phyloP scores from a whole-genome alignment of 30 jellyfish, hydroid and myxozoan genomes.

The Hydractinia echinata region DNA sequence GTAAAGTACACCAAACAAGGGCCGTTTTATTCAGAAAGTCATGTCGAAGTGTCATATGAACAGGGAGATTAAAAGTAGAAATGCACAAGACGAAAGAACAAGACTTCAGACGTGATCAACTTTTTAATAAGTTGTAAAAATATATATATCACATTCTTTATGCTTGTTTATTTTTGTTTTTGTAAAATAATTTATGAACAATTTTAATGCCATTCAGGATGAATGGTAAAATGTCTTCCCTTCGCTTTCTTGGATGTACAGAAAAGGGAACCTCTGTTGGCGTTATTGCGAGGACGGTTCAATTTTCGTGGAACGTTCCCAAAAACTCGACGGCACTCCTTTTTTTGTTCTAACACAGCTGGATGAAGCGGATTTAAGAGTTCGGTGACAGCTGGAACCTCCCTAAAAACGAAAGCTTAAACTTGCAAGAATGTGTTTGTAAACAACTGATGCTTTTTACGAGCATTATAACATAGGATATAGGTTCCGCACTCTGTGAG shows the following conservation, averaged over 20 bases:
- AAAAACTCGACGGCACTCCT: neutral
- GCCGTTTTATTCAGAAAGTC: conserved; percentile 60
- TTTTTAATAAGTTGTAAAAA: no score
- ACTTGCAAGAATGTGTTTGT: neutral
- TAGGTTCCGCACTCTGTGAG: neutral
- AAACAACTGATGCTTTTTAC: neutral
- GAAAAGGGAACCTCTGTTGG: conserved; percentile 1
- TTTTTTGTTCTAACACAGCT: neutral
- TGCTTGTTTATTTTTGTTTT: neutral
- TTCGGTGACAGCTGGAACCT: conserved; percentile 17
- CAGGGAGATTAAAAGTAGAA: neutral
- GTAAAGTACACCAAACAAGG: conserved; percentile 65
- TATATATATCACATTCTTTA: no score
- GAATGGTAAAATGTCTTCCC: conserved; percentile 19
- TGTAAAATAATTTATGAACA: neutral
- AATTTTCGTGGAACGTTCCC: neutral
- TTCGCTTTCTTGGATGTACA: neutral
- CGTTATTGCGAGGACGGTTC: conserved; percentile 1
- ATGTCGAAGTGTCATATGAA: conserved; percentile 68
- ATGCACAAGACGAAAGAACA: no score
- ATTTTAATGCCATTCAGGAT: conserved; percentile 21
- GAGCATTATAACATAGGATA: neutral
- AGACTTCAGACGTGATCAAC: no score
- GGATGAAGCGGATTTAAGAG: conserved; percentile 13
- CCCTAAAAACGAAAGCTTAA: conserved; percentile 12